Base-by-base conservation (phyloP, 2,888 invertebrate species). In the Boloria euphrosyne region DNA sequence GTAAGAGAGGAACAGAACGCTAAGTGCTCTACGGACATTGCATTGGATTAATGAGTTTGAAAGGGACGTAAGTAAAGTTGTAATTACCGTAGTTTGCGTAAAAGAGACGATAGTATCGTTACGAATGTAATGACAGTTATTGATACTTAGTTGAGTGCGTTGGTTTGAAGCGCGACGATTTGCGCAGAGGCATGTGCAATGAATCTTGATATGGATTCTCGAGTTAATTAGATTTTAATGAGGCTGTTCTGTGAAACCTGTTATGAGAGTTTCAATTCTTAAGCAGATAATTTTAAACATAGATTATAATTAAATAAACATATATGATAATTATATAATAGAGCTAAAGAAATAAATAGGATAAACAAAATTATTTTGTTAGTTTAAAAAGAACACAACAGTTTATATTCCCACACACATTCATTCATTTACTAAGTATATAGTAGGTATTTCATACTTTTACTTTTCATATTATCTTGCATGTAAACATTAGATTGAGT, bases 161-260 rank as follows among this genome's bases (percentile, higher is more conserved):
- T 51, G 57, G 65, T 57, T 67, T 63, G 63, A 61, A 47, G 61
- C 49, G 65, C 70, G 70, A 70, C 67, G 69, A 67, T 69, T 78
- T 73, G 80, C 75, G 77, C 74, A 78, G 78, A 79, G 79, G 78
- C 78, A 76, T 77, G 82, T 79, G 83, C 79, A 67, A 75, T 80
- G 77, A 81, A 82, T 80, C 78, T 71, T 70, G 76, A 78, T 78
- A 77, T 74, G 78, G 78, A 80, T 76, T 82, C 80, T 68, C 47
- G 80, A 79, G 84, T 83, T 90, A 90, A 90, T 90, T 89, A 86
- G 80, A 78, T 80, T 88, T 84, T 89, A 89, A 89, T 90, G 86
- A 87, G 78, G 77, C 74, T 73, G 74, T 77, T 79, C 77, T 72
- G 76, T 75, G 74, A 76, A 78, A 78, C 75, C 73, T 73, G 65